Evolutionary conservation across 2,797 vertebrate species (phyloP).

Genomic region (Enteromius mattozi): DNA sequence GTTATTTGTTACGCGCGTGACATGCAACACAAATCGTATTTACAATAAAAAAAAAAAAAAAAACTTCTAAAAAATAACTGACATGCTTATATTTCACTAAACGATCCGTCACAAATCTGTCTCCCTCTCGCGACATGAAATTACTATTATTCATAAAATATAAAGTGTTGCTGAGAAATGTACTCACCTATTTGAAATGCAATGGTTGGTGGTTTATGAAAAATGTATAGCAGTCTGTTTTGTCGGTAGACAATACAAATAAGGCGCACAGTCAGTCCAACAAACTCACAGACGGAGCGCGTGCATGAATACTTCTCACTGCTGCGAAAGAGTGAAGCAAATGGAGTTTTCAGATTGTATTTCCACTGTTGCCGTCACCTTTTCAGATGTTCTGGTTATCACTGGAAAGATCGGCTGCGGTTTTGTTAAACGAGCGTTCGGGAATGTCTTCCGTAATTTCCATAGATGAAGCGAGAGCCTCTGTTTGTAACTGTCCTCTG

Average conservation of each 20-base stretch:
- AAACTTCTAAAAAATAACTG: neutral
- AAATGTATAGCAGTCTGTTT: conserved; percentile 33
- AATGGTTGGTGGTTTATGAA: conserved; percentile 63
- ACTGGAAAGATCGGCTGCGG: neutral
- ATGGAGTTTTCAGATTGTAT: conserved; percentile 85
- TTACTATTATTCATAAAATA: neutral
- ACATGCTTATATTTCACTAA: neutral
- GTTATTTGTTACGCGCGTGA: conserved; percentile 7
- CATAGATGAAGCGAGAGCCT: conserved; percentile 41
- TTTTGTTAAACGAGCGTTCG: conserved; percentile 32
- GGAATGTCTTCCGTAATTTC: conserved; percentile 42
- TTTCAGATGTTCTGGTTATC: conserved; percentile 34
- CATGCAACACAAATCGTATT: neutral
- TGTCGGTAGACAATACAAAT: conserved; percentile 18
- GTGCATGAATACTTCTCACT: conserved; percentile 55
- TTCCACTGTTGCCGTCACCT: conserved; percentile 75
- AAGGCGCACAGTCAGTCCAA: conserved; percentile 39
- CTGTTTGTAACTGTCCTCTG: conserved; percentile 54
- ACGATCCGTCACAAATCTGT: neutral
- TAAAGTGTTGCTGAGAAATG: neutral
- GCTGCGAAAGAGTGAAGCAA: conserved; percentile 67
- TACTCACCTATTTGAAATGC: conserved; percentile 75
- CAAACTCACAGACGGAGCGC: conserved; percentile 56
- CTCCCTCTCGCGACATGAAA: neutral
- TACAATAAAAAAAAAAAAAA: neutral